phyloP scores from a whole-genome alignment of 2,113 vertebrate genomes.

The Salvelinus sp. region DNA sequence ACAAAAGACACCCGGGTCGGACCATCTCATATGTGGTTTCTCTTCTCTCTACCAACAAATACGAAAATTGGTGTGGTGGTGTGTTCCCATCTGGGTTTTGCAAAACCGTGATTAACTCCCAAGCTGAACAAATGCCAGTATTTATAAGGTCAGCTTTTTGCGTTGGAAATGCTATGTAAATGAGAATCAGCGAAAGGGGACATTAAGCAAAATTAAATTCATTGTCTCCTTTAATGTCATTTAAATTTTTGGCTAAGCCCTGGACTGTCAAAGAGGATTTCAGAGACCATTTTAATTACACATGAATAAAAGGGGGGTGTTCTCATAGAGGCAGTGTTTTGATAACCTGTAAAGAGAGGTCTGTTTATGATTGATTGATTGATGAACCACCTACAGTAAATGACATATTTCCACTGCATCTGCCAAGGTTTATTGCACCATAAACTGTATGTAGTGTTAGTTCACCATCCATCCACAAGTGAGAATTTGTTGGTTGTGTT shows the following conservation, averaged over 20 bases:
- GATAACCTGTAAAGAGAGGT: slow-evolving; percentile 87
- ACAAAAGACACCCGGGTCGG: slow-evolving; percentile 87
- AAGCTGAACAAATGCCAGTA: slow-evolving; percentile 97
- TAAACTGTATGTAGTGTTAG: slow-evolving; percentile 63
- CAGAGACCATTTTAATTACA: slow-evolving; percentile 99
- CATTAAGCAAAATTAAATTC: slow-evolving; percentile 99
- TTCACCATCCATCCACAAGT: slow-evolving; percentile 62
- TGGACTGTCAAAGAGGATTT: slow-evolving; percentile 97
- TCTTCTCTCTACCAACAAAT: slow-evolving; percentile 85
- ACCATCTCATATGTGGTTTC: slow-evolving; percentile 84
- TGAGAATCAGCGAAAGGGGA: slow-evolving; percentile 99
- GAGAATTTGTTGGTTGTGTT: slow-evolving; percentile 62
- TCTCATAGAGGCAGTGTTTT: slow-evolving; percentile 79
- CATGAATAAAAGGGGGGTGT: slow-evolving; percentile 80
- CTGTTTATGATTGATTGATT: slow-evolving; percentile 75
- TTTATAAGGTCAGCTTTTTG: slow-evolving; percentile 86
- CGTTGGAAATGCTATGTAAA: slow-evolving; percentile 99
- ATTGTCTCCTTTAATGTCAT: slow-evolving; percentile 99
- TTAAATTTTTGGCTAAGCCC: slow-evolving; percentile 98
- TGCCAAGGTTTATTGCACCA: slow-evolving; percentile 62
- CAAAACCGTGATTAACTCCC: slow-evolving; percentile 96
- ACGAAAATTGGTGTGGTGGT: slow-evolving; percentile 80
- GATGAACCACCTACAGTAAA: slow-evolving; percentile 84
- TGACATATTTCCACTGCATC: slow-evolving; percentile 80
- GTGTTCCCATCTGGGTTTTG: slow-evolving; percentile 93